Percentiles rank a stretch among this genome's conserved stretches.
Evolutionary conservation across 2,888 invertebrate species (phyloP).

Genomic region (Syrphus vitripennis): DNA sequence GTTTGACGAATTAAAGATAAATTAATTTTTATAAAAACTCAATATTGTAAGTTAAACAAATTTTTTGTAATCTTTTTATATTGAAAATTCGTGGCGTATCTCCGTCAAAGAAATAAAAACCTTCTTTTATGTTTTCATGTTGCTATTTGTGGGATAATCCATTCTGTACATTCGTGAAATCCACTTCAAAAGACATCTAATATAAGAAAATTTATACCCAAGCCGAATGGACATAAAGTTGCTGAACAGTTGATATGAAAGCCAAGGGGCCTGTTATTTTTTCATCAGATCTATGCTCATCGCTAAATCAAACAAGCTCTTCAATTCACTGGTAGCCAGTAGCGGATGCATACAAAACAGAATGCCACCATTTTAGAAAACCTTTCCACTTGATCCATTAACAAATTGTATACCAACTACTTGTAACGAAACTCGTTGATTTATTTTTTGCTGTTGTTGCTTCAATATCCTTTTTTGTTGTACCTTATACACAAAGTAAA

Average conservation of each 20-base stretch:
- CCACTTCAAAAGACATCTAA: not conserved
- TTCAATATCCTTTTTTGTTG: conserved; percentile 10
- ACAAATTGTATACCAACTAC: conserved; percentile 63
- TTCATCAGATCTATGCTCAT: conserved; percentile 18
- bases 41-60: too few species aligned
- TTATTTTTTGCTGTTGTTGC: not conserved
- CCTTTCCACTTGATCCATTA: conserved; percentile 65
- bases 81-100: too few species aligned
- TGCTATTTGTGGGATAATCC: not conserved
- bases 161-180: not conserved
- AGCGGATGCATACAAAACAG: not conserved
- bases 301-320: conserved; percentile 47
- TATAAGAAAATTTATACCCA: not conserved
- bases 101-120: not conserved
- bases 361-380: conserved; percentile 50
- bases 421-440: conserved; percentile 42
- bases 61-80: too few species aligned
- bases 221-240: conserved; percentile 49
- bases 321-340: not conserved
- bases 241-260: conserved; percentile 23
- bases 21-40: too few species aligned
- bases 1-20: too few species aligned
- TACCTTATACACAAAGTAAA: conserved; percentile 54
- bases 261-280: not conserved
- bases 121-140: not conserved